Evolutionary conservation across 2,797 vertebrate genomes (phyloP), one percentile per base, ranked within the genome.

Genomic region (Chromis chromis): DNA sequence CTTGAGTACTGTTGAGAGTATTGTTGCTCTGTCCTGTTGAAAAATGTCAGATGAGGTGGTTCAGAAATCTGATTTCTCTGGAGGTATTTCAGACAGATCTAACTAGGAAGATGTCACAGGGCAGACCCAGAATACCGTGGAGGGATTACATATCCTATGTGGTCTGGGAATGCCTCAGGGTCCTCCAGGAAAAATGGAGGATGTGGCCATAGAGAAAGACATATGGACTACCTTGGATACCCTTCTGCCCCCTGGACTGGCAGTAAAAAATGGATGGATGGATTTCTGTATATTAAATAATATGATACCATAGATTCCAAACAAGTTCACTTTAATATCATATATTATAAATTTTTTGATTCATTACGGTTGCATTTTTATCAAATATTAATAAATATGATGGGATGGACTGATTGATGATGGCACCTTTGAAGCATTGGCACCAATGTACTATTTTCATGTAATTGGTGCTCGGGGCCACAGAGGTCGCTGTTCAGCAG

Each of bases 71-170:
- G 57, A 78, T 74, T 55, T 65, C 60, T 64, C 31, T 49, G 22
- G 52, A 70, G 57, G 36, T 74, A 73, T 64, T 79, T 25, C 36
- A 68, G 48, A 73, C 52, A 63, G 8, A 50, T 60, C 55, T 17
- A 78, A 65, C n/a, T 62, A 33, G 40, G 54, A 66, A 56, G 61
- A 73, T 36, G 70, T 59, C 70, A 67, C 11, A 27, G 53, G 65
- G 25, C 25, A 42, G 39, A 65, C 24, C 60, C 55, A 66, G 49
- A 68, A 66, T 68, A 69, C 7, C 31, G 50, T 76, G 27, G 49
- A 74, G 61, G 52, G 44, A 59, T 74, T 69, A 54, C 13, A 75
- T 66, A 70, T 54, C 39, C 53, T 14, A 27, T 74, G 21, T 53
- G 54, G 36, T 21, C 33, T 28, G 24, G 64, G 44, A 81, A 66